A percentile compares a stretch with the other conserved stretches of the same genome.
phyloP scores from a whole-genome alignment of 2,113 vertebrate genomes.

The Benitochromis conjunctus region DNA sequence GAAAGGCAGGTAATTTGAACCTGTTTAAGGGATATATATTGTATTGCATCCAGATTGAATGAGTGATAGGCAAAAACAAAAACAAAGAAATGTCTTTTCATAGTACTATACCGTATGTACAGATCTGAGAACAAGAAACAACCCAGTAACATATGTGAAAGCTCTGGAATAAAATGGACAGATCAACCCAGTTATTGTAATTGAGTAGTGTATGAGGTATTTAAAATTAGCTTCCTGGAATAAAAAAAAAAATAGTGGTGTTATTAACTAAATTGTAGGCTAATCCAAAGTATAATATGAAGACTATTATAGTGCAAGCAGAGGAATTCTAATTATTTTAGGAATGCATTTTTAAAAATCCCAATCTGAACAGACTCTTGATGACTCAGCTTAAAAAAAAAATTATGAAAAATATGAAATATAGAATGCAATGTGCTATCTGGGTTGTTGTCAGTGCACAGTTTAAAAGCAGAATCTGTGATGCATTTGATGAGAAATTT shows the following conservation, averaged over 20 bases:
- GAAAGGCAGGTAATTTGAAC: no score
- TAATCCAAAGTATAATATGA: constrained; percentile 46
- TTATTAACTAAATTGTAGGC: constrained; percentile 19
- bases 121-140: background rate
- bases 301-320: constrained; percentile 28
- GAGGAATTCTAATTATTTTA: constrained; percentile 50
- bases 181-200: background rate
- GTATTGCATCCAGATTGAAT: no score
- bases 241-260: background rate
- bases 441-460: background rate
- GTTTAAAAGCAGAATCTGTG: background rate
- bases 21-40: no score
- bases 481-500: background rate
- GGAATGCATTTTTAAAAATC: no score
- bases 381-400: background rate
- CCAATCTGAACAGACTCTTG: no score
- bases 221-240: background rate
- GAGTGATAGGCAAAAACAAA: no score
- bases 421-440: background rate
- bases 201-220: background rate
- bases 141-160: background rate
- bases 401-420: background rate
- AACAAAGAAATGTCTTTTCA: no score
- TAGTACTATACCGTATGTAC: background rate
- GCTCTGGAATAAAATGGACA: background rate